A percentile compares a stretch with the other conserved stretches of the same genome.
These are phyloP conservation scores for Thereva unica DNA, from an alignment of 2,888 invertebrate species.

Conservation along the genomic window DNA sequence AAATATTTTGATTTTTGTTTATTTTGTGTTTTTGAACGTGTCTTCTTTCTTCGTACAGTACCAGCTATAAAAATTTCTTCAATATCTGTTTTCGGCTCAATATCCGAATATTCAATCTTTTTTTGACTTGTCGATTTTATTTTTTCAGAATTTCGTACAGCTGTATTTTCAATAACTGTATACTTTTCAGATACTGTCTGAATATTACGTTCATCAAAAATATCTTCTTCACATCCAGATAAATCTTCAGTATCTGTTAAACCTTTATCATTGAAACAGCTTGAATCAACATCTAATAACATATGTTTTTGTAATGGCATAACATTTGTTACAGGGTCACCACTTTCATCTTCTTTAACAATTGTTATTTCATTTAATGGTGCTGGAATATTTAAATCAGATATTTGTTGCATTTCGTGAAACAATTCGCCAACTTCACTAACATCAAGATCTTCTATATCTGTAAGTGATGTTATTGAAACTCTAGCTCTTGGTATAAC, in stretches of 20 bases:
- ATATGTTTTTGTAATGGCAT: slow-evolving; percentile 58
- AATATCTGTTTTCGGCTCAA: slow-evolving; percentile 59
- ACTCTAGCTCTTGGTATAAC: slow-evolving; percentile 52
- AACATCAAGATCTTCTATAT: slow-evolving; percentile 53
- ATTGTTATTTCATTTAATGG: slow-evolving; percentile 59
- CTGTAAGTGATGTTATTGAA: slow-evolving; percentile 52
- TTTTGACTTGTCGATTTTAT: slow-evolving; percentile 47
- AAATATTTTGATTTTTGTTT: slow-evolving; percentile 47
- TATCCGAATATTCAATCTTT: slow-evolving; percentile 42
- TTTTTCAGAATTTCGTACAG: slow-evolving; percentile 44
- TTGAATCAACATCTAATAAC: slow-evolving; percentile 51
- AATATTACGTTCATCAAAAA: background rate
- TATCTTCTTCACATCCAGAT: slow-evolving; percentile 55
- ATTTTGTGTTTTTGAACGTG: slow-evolving; percentile 48
- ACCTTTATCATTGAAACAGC: slow-evolving; percentile 44
- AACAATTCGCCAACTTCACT: slow-evolving; percentile 44
- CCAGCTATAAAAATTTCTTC: slow-evolving; percentile 58
- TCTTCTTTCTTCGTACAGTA: slow-evolving; percentile 53
- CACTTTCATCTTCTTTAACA: slow-evolving; percentile 56
- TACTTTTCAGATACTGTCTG: slow-evolving; percentile 1
- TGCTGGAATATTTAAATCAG: slow-evolving; percentile 54
- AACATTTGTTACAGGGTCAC: slow-evolving; percentile 58
- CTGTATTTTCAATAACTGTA: slow-evolving; percentile 47
- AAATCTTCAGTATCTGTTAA: slow-evolving; percentile 56
- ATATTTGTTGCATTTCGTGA: slow-evolving; percentile 22